Base-by-base conservation (phyloP, 2,888 invertebrate species). In the Platerodrilus igneus region DNA sequence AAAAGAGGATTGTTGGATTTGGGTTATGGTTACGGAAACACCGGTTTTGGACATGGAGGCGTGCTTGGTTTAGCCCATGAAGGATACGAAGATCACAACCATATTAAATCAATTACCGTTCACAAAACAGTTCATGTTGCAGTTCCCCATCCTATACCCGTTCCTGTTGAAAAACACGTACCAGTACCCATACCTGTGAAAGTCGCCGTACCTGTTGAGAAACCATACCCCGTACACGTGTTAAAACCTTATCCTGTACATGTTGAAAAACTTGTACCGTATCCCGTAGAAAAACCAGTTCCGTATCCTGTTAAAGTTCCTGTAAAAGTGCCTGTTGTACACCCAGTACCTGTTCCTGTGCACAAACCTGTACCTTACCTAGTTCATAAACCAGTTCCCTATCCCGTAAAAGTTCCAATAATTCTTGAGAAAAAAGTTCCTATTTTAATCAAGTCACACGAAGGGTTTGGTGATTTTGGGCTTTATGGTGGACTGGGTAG, bases 121-220 rank as follows among this genome's bases (percentile, higher is more conserved):
- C 73, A 78, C 48, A 81, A 80, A 63, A 76, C 76, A 51, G 72
- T 78, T 29, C 74, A 71, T 15, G 69, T 75, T 48, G 77, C 69
- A 22, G 69, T 71, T 40, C 73, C 74, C 50, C 45, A 84, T 65
- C 83, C 85, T 31, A 83, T 85, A 6, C 72, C 71, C 10, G 54
- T 57, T 21, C 58, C 55, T 19, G 56, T 66, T n/a, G 83, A 83
- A 66, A 85, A 81, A 72, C 79, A 75, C 61, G 78, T 84, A 42
- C 81, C 79, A 48, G 51, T 65, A 4, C 56, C 61, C 23, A 59
- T 59, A 29, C 60, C 63, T 13, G 63, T 67, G 2, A 76, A 63
- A 36, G 51, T 56, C 14, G 41, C 48, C 22, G 53, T 56, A 13
- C 53, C 46, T 20, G 47, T 55, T n/a, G 54, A 53, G 30, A 46